Evolutionary conservation across 2,113 vertebrate genomes (phyloP), one percentile per base, ranked within the genome.

Genomic region (Atlantisia rogersi): DNA sequence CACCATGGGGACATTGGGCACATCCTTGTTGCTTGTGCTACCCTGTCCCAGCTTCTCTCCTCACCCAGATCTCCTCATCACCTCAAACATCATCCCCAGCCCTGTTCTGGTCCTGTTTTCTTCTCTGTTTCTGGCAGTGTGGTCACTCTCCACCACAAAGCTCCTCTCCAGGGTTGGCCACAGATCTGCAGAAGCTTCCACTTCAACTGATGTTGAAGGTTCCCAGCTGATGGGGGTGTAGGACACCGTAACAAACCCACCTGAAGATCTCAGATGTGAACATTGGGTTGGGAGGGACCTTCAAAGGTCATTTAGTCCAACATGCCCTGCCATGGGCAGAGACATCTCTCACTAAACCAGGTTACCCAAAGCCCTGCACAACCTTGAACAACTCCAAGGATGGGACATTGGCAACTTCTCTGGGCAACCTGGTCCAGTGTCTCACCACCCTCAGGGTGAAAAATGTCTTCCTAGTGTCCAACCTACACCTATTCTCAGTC

Each of bases 301-400:
- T 73, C 40, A 59, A 44, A 40, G 42, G 2, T 11, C 42, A 18
- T 53, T 24, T 1, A 12, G 5, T 24, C 46, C 39, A 29, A 37
- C 5, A 44, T 18, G 17, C 37, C 4, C 0, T 15, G 20, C 76
- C 13, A 24, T 1, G 16, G 14, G 12, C 62, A 25, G 19, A 20
- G n/a, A 48, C 29, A 32, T 8, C 12, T 86, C 7, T 42, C 7
- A 15, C 0, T 0, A 12, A 37, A 26, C 2, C 13, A 59, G 48
- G 70, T 80, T 13, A 24, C 50, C 22, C 50, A 52, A 25, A 52
- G 50, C 50, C 50, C 24, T 24, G 24, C 24, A 68, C 63, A 76
- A 2, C 44, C 40, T 67, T 32, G 68, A 48, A 39, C 32, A 1
- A 3, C 56, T 40, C 42, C 80, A 85, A 7, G 3, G 68, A 52